A percentile compares a stretch with the other conserved stretches of the same genome.
These are phyloP conservation scores for Phalanger gymnotis DNA, from an alignment of 2,797 vertebrate species.

Conservation along the genomic window DNA sequence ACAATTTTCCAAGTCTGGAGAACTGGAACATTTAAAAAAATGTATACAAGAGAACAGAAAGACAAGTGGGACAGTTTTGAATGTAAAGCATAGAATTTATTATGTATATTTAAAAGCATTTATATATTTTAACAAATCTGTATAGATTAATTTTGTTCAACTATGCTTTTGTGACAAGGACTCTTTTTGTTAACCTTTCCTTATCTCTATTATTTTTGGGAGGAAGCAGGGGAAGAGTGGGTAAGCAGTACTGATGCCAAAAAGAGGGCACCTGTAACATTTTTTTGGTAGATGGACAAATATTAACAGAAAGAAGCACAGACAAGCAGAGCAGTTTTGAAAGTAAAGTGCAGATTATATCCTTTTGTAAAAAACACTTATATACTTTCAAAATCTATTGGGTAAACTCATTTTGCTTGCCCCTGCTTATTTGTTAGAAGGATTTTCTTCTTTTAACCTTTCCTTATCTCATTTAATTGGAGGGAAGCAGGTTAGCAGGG, in stretches of 20 bases:
- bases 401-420: not conserved
- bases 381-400: not conserved
- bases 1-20: not conserved
- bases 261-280: not conserved
- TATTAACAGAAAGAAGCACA: not conserved
- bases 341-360: no score
- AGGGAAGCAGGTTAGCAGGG: not conserved
- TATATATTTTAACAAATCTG: not conserved
- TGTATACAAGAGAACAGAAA: not conserved
- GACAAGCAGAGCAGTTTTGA: not conserved
- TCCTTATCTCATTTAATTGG: not conserved
- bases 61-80: not conserved
- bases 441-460: not conserved
- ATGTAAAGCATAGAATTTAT: not conserved
- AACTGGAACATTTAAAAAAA: not conserved
- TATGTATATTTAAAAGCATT: not conserved
- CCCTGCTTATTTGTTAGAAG: not conserved
- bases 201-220: not conserved
- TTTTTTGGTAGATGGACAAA: not conserved
- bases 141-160: not conserved
- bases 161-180: not conserved
- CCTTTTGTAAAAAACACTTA: not conserved
- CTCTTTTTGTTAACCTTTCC: not conserved
- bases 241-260: not conserved
- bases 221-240: not conserved